phyloP scores from a whole-genome alignment of 1,140 invertebrate species.

The Pollicipes pollicipes region DNA sequence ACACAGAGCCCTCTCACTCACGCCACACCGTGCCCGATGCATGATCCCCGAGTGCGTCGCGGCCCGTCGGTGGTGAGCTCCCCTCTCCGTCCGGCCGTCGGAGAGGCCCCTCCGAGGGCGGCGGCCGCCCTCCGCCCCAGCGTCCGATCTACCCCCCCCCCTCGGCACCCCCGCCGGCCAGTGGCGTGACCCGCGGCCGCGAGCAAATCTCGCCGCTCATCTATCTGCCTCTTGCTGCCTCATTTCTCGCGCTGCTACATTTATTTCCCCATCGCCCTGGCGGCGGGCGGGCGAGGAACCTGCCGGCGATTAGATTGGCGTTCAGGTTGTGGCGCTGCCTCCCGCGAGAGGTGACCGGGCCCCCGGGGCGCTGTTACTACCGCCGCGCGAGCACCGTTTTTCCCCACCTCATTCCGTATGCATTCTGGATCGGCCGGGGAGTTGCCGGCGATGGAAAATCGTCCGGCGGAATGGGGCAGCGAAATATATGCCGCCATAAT shows the following conservation, averaged over 20 bases:
- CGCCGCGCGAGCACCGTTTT: not conserved
- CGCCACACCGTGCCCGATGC: too few species aligned
- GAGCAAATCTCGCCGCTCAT: not conserved
- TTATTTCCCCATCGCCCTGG: not conserved
- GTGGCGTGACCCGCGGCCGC: not conserved
- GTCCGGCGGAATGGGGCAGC: not conserved
- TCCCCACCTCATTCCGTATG: not conserved
- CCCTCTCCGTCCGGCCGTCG: not conserved
- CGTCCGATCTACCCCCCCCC: too few species aligned
- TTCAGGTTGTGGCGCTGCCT: not conserved
- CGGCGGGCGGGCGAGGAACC: too few species aligned
- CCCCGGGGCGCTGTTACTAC: not conserved
- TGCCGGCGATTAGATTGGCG: not conserved
- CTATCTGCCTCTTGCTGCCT: not conserved
- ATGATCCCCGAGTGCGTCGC: too few species aligned
- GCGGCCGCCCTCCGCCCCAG: not conserved
- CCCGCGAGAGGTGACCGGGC: not conserved
- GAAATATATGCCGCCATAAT: constrained; percentile 2
- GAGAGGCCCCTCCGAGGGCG: too few species aligned
- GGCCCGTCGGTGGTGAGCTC: too few species aligned
- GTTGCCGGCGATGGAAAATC: not conserved
- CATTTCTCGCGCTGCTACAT: not conserved
- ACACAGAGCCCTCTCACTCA: too few species aligned
- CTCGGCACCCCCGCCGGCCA: not conserved
- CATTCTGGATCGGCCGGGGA: not conserved